These are phyloP conservation scores for Ernsta delagoae DNA, from an alignment of 2,888 invertebrate species.

Conservation along the genomic window DNA sequence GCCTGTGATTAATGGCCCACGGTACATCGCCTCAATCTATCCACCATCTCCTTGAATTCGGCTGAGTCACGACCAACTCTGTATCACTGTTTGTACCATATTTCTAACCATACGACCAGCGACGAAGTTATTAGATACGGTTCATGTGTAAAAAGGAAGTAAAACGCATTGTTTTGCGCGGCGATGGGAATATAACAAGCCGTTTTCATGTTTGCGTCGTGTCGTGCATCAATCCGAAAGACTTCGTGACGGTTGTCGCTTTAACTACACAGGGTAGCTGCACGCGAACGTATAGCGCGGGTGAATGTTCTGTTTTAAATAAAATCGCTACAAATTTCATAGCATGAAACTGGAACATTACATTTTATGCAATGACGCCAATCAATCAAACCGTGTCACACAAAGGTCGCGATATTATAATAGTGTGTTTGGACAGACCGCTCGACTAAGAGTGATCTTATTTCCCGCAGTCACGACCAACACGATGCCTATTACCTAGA, in stretches of 20 bases:
- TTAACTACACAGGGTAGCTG: constrained; percentile 54
- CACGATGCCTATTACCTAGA: constrained; percentile 50
- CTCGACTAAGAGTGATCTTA: constrained; percentile 51
- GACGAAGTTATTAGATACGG: constrained; percentile 10
- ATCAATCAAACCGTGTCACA: constrained; percentile 23
- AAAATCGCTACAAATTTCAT: constrained; percentile 52
- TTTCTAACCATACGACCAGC: constrained; percentile 10
- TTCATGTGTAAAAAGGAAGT: constrained; percentile 12
- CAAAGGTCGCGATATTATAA: constrained; percentile 47
- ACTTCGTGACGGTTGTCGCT: constrained; percentile 66
- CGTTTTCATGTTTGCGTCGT: constrained; percentile 63
- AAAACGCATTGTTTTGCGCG: constrained; percentile 34
- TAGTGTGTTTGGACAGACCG: constrained; percentile 53
- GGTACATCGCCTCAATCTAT: constrained; percentile 47
- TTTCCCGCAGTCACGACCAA: constrained; percentile 67
- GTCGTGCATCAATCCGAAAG: constrained; percentile 67
- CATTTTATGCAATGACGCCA: constrained; percentile 54
- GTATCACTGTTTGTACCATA: background rate
- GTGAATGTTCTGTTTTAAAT: constrained; percentile 57
- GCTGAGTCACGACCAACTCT: constrained; percentile 39
- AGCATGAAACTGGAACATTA: constrained; percentile 50
- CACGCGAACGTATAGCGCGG: constrained; percentile 64
- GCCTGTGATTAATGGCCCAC: constrained; percentile 56
- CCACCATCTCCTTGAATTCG: constrained; percentile 40
- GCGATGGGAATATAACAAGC: constrained; percentile 53